phyloP scores from a whole-genome alignment of 2,797 vertebrate species.

The Artibeus jamaicensis region DNA sequence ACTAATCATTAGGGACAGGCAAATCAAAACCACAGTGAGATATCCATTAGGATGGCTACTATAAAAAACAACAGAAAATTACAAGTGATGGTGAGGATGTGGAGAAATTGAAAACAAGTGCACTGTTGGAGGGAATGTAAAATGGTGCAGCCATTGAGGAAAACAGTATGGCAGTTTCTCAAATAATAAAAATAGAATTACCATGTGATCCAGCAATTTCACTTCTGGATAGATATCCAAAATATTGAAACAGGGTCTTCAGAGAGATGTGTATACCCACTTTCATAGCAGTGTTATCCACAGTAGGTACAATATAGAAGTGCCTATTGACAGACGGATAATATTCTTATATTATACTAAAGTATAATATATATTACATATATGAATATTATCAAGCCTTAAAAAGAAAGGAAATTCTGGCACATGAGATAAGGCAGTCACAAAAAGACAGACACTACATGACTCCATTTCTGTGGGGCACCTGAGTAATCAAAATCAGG shows the following conservation, averaged over 20 bases:
- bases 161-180: not conserved
- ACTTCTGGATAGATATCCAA: not conserved
- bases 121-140: not conserved
- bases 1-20: not conserved
- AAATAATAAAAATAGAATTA: not conserved
- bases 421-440: not conserved
- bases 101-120: not conserved
- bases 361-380: too few species aligned
- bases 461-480: not conserved
- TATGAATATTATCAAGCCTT: not conserved
- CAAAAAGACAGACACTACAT: not conserved
- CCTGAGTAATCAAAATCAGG: not conserved
- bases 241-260: not conserved
- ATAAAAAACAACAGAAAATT: not conserved
- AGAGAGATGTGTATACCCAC: not conserved
- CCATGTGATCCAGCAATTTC: not conserved
- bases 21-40: not conserved
- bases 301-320: not conserved
- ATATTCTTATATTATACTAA: too few species aligned
- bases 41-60: not conserved
- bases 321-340: too few species aligned
- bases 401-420: not conserved
- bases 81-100: not conserved
- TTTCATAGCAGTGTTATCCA: not conserved
- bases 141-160: not conserved